Evolutionary conservation across 2,888 invertebrate species (phyloP), one percentile per base, ranked within the genome.

Genomic region (Caradrina kadenii): DNA sequence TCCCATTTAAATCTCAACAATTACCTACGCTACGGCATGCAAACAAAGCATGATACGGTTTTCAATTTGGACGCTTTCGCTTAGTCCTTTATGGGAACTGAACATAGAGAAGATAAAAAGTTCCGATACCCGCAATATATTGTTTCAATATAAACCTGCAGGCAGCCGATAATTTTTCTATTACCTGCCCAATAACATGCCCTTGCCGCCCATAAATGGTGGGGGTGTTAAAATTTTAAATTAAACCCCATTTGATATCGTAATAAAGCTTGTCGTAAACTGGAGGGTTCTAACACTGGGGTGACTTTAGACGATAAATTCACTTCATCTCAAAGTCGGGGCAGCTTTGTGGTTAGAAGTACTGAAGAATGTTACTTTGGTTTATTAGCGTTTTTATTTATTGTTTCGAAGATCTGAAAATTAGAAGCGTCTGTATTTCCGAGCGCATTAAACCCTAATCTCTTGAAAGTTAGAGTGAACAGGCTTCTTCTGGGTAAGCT

Each of bases 211-310:
- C 62, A 79, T 82, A 84, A 84, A 84, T 80, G 70, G 67, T 58
- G 48, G 60, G 53, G 75, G 81, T 76, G 80, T 83, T 82, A 83
- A 86, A 85, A 79, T 87, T 87, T 88, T 83, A 87, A 88, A 88
- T 88, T 86, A 87, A 87, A 88, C 71, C 75, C 83, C 78, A 76
- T 87, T 86, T 87, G 79, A 84, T 84, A 79, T 79, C 79, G 78
- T 72, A 78, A 83, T 87, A 87, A 88, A 88, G 79, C n/a, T 63
- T 65, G 72, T 73, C 80, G 70, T 87, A 87, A 87, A 87, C 58
- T 79, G 56, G 63, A 73, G 78, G 79, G 81, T 78, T 80, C 67
- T 63, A 74, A 74, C 85, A 70, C 63, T 63, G 61, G 67, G 76
- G 74, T 66, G 70, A 66, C 73, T 80, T 73, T 39, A 50, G 54